Conservation (phyloP, 2,113 vertebrate species). For the Corvus hawaiiensis region DNA sequence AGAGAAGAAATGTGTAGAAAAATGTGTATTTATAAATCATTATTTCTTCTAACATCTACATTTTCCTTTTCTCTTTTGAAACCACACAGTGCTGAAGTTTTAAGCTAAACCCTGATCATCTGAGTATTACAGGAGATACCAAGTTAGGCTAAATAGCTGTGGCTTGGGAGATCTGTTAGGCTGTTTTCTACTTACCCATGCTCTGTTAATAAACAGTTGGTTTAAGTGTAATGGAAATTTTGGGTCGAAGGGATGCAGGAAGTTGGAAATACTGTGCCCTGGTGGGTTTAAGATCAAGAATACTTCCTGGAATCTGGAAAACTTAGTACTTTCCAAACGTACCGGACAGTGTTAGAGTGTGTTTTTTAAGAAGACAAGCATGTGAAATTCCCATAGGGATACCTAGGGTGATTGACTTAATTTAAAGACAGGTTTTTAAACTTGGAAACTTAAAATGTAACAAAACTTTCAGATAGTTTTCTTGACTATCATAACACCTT, state of each 20-base stretch:
- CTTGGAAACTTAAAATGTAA: background rate
- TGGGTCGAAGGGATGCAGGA: background rate
- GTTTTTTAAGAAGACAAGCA: background rate
- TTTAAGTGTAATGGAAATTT: background rate
- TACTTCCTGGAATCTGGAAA: background rate
- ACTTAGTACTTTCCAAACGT: background rate
- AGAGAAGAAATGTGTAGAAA: slow-evolving; percentile 35
- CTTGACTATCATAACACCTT: background rate
- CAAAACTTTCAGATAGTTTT: background rate
- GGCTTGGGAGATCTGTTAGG: background rate
- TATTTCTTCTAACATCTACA: background rate
- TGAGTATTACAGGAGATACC: background rate
- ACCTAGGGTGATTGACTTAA: background rate
- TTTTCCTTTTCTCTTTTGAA: background rate
- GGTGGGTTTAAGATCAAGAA: background rate
- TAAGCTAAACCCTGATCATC: background rate
- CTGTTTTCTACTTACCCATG: background rate
- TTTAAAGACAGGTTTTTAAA: background rate
- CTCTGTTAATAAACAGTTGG: background rate
- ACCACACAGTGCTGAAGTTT: background rate
- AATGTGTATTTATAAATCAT: slow-evolving; percentile 16
- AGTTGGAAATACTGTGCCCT: background rate
- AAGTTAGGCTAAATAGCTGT: background rate
- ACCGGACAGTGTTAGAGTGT: background rate
- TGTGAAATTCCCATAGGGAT: background rate